Evolutionary conservation across 2,888 invertebrate species (phyloP), one percentile per base, ranked within the genome.

Genomic region (Drosophila colorata): DNA sequence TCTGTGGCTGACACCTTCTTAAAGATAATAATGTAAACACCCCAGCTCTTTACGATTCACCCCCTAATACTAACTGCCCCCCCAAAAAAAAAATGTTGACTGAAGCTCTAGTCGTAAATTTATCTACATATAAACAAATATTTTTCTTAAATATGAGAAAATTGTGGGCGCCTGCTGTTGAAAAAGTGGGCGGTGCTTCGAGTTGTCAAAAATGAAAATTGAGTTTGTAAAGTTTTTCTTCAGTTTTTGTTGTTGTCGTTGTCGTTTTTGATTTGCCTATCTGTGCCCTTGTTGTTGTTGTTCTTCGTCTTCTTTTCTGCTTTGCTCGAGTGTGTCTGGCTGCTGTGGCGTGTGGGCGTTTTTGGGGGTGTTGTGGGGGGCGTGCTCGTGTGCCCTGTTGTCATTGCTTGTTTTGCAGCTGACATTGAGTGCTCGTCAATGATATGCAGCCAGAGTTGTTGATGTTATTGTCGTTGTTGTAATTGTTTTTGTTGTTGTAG

Each of bases 381-480:
- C 80, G 78, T 83, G 74, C 70, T 48, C 52, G 60, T 73, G 74
- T 60, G 52, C 81, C 80, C 73, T 71, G 85, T 80, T 87, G 88
- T 83, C 88, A 78, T 70, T 84, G 87, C 83, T 78, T 87, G 88
- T 80, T 83, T 78, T 84, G 83, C 82, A 72, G 68, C 69, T 85
- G 85, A 85, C 89, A 85, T 85, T 78, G 88, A 86, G 88, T 86
- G 88, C 83, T 75, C 86, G 85, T 86, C 86, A 78, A 86, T 86
- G 88, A 87, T 85, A 85, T 87, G 83, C 87, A 73, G 79, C 64
- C 76, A 63, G 67, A 55, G 64, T 60, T 60, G 47, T 18, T 55
- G 35, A 28, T 28, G 28, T 28, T 28, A 28, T 28, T 28, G 9
- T 28, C 7, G 25, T 48, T 58, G 47, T n/a, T 51, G 52, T 9